Evolutionary conservation across 1,140 invertebrate species (phyloP).

Genomic region (Heliothis subflexa): DNA sequence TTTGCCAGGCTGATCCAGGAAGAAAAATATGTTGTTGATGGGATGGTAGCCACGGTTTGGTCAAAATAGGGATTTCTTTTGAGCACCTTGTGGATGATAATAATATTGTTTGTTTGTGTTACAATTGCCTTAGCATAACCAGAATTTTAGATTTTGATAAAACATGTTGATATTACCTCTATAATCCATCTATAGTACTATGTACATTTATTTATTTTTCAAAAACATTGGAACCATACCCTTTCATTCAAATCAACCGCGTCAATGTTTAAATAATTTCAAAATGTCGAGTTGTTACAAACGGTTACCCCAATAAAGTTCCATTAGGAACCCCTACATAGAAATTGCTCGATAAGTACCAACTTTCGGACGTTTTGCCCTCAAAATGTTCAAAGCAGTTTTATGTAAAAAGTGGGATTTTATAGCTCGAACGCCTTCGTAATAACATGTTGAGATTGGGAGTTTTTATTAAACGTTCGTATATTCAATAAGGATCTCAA

Average conservation of each 20-base stretch:
- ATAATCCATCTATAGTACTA: too few species aligned
- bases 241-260: not conserved
- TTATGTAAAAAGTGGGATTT: not conserved
- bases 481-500: too few species aligned
- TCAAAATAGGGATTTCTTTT: not conserved
- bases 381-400: conserved; percentile 5
- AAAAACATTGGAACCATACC: too few species aligned
- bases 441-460: too few species aligned
- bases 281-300: conserved; percentile 8
- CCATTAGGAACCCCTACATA: conserved; percentile 20
- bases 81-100: too few species aligned
- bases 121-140: too few species aligned
- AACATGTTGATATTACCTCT: too few species aligned
- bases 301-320: conserved; percentile 29
- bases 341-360: conserved; percentile 18
- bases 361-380: conserved; percentile 3
- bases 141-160: too few species aligned
- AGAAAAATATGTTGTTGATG: conserved; percentile 7
- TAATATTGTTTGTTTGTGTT: too few species aligned
- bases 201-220: too few species aligned
- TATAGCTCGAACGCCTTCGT: too few species aligned
- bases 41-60: not conserved
- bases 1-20: not conserved
- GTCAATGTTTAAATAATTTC: conserved; percentile 16
- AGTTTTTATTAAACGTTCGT: too few species aligned